These are phyloP conservation scores for Agrotis segetum DNA, from an alignment of 2,888 invertebrate genomes.

Conservation along the genomic window DNA sequence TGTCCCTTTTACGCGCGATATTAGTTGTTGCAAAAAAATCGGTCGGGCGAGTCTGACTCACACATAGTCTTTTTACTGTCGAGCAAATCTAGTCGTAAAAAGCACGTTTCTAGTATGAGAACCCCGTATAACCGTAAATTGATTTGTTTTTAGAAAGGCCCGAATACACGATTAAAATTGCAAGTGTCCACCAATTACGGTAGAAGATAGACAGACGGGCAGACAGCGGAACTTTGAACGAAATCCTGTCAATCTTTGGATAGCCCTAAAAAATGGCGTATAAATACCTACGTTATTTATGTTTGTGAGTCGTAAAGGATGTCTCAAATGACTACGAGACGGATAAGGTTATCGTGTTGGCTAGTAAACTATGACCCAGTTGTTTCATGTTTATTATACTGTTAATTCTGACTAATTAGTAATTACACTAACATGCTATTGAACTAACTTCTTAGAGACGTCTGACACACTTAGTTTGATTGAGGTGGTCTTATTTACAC, in stretches of 20 bases:
- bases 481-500: conserved; percentile 10
- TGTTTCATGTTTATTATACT: conserved; percentile 36
- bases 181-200: not conserved
- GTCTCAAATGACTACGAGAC: conserved; percentile 27
- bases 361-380: conserved; percentile 44
- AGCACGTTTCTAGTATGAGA: too few species aligned
- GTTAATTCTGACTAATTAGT: conserved; percentile 36
- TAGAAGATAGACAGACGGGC: not conserved
- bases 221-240: not conserved
- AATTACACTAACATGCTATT: conserved; percentile 21
- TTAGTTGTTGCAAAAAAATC: conserved; percentile 34
- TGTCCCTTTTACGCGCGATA: conserved; percentile 40
- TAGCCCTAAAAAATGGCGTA: conserved; percentile 9
- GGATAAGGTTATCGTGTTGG: conserved; percentile 30
- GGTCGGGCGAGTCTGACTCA: not conserved
- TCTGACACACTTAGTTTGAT: conserved; percentile 19
- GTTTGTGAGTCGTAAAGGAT: conserved; percentile 34
- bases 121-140: too few species aligned
- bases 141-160: too few species aligned
- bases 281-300: conserved; percentile 41
- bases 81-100: not conserved
- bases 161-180: not conserved
- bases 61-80: not conserved
- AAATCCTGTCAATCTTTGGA: not conserved
- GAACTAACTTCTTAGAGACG: conserved; percentile 25